A percentile compares a stretch with the other conserved stretches of the same genome.
Evolutionary conservation across 2,113 vertebrate genomes (phyloP).

Genomic region (Xenopus tropicalis): DNA sequence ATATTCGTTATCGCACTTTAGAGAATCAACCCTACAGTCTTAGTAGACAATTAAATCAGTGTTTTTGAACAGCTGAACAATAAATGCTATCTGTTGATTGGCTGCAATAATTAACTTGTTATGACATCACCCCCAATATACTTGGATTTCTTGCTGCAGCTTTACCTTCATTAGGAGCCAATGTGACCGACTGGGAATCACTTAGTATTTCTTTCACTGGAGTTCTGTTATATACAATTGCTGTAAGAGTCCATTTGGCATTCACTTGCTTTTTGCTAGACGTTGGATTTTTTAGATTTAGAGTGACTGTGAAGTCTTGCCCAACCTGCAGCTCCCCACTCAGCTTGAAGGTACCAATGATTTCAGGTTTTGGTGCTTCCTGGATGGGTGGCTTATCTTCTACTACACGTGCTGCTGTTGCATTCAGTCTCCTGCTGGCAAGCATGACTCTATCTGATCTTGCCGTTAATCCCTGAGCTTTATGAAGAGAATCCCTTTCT

Average conservation of each 20-base stretch:
- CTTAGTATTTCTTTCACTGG: constrained; percentile 61
- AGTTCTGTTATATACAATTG: constrained; percentile 66
- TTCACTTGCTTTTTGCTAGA: constrained; percentile 49
- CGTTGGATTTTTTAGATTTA: constrained; percentile 62
- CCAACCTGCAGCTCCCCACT: constrained; percentile 54
- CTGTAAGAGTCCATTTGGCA: constrained; percentile 65
- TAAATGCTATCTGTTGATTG: too few relatives aligned
- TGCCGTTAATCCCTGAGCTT: constrained; percentile 60
- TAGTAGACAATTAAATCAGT: too few relatives aligned
- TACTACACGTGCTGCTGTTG: too few relatives aligned
- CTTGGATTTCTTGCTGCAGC: too few relatives aligned
- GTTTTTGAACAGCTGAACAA: too few relatives aligned
- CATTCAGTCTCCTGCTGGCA: constrained; percentile 20
- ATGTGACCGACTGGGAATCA: constrained; percentile 49
- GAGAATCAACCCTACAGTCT: too few relatives aligned
- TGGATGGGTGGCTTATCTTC: too few relatives aligned
- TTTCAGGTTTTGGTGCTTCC: constrained; percentile 49
- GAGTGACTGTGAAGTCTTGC: constrained; percentile 57
- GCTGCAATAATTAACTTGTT: too few relatives aligned
- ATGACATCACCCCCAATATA: too few relatives aligned
- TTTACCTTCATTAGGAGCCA: constrained; percentile 65
- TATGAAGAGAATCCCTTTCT: constrained; percentile 56
- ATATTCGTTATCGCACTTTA: too few relatives aligned
- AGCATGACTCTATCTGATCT: constrained; percentile 47
- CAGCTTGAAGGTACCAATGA: constrained; percentile 62